Evolutionary conservation across 2,888 invertebrate genomes (phyloP).

Genomic region (Eremobia ochroleuca): DNA sequence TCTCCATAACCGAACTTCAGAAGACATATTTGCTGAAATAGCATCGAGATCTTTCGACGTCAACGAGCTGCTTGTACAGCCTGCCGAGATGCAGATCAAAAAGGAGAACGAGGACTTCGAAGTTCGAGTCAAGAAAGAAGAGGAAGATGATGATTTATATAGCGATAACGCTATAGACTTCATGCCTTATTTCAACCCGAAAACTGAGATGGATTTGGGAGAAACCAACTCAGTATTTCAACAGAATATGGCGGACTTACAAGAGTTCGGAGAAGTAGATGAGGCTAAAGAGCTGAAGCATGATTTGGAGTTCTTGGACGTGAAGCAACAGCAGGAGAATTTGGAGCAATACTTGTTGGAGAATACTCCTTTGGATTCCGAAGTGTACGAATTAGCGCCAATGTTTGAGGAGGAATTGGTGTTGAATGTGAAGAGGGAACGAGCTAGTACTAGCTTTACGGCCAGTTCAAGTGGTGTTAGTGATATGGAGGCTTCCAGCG

Average conservation of each 20-base stretch:
- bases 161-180: constrained; percentile 88
- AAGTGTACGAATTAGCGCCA: constrained; percentile 83
- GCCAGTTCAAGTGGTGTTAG: constrained; percentile 89
- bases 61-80: constrained; percentile 84
- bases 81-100: constrained; percentile 86
- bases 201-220: constrained; percentile 81
- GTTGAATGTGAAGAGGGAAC: constrained; percentile 85
- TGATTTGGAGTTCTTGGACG: constrained; percentile 85
- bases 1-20: constrained; percentile 81
- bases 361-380: constrained; percentile 85
- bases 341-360: constrained; percentile 86
- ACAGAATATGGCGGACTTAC: constrained; percentile 91
- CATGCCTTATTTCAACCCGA: constrained; percentile 84
- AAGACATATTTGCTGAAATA: constrained; percentile 86
- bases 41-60: constrained; percentile 87
- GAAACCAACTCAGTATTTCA: constrained; percentile 88
- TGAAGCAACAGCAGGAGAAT: constrained; percentile 84
- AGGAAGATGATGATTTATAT: constrained; percentile 80
- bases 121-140: constrained; percentile 83
- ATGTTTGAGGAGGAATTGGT: constrained; percentile 86
- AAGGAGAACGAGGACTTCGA: constrained; percentile 77
- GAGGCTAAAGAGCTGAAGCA: constrained; percentile 83
- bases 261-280: constrained; percentile 88
- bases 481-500: constrained; percentile 85
- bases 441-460: constrained; percentile 89